Conservation (phyloP, 1,140 invertebrate genomes). For the Macrobrachium rosenbergii region DNA sequence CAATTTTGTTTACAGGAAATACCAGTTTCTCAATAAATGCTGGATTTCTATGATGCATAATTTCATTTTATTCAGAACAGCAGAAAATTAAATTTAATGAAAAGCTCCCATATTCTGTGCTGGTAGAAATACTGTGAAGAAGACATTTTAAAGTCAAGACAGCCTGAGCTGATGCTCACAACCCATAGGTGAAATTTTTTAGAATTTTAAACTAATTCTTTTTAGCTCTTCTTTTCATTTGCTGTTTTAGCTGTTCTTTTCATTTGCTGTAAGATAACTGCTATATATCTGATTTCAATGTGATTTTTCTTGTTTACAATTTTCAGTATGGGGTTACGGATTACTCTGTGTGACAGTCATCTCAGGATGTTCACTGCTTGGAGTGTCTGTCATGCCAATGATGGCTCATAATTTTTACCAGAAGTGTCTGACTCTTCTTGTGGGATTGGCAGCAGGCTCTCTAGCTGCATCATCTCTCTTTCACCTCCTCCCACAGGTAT, state of each 20-base stretch:
- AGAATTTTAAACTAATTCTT: no score
- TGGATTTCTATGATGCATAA: no score
- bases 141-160: no score
- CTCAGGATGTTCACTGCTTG: constrained; percentile 76
- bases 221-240: not conserved
- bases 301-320: not conserved
- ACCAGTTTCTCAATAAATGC: no score
- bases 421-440: constrained; percentile 75
- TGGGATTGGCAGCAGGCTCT: constrained; percentile 79
- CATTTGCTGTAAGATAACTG: not conserved
- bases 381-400: constrained; percentile 76
- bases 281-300: not conserved
- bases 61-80: no score
- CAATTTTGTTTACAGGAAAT: no score
- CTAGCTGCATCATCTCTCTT: constrained; percentile 77
- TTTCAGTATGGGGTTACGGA: constrained; percentile 76
- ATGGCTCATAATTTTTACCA: constrained; percentile 75
- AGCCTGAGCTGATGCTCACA: not conserved
- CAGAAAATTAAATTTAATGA: no score
- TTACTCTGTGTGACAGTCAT: constrained; percentile 77
- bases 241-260: not conserved
- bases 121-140: no score
- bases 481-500: constrained; percentile 77
- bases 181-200: no score
- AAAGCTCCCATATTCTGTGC: no score